Base-by-base conservation (phyloP, 2,888 invertebrate genomes). In the Drosophila subsilvestris region DNA sequence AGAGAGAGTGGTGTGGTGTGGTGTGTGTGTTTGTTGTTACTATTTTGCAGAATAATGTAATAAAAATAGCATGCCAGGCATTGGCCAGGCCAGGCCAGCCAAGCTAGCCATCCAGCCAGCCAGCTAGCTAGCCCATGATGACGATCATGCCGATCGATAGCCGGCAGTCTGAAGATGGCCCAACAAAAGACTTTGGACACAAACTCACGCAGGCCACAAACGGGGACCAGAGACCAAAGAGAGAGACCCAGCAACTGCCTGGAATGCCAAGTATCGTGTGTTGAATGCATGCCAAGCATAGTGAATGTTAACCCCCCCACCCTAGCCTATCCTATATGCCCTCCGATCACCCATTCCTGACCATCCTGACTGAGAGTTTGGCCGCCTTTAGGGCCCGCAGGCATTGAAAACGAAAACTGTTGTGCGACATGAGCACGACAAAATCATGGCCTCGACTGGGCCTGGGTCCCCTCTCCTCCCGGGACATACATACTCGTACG, bases 201-300 rank as follows among this genome's bases (percentile, higher is more conserved):
- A 84, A 84, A 85, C 83, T 87, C 87, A 84, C 83, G 83, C 83
- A 86, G 85, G 60, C 37, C 37, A 32, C 79, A 79, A 79, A 55
- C 78, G 49, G 51, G 51, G 49, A 63, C 58, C 50, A 57, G 57
- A 47, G 65, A 56, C 69, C 45, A 29, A 47, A 47, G 20, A 20
- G 0, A 55, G 58, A 42, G 48, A 29, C 72, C 53, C 25, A 44
- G 71, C 75, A 79, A 78, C 87, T 82, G 84, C 82, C 71, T 86
- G 80, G 85, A 85, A 85, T 86, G 88, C 81, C 86, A 88, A 88
- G 88, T 86, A 88, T 86, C 88, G 85, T 86, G 85, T 86, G 88
- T 84, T 86, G 88, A 81, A 86, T 86, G 85, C 85, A 86, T 86
- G 85, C 85, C 84, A 86, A 79, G 85, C 85, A 86, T 86, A 86